Base-by-base conservation (phyloP, 2,113 vertebrate genomes). In the Poeciliopsis prolifica region DNA sequence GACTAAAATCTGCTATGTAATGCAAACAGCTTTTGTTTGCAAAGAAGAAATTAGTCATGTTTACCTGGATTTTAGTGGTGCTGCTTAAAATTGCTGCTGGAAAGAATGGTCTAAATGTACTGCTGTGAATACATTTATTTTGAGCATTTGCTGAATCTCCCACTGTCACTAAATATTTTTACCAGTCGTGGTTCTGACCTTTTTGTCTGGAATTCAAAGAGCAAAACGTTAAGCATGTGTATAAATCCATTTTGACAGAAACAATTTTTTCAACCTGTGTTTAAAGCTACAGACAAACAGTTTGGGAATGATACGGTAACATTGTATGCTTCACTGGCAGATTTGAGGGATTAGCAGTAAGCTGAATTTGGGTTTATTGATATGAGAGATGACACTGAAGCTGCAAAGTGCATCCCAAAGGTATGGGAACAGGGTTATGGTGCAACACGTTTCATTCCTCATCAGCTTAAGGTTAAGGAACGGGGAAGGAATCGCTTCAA, bases 401-500 rank as follows among this genome's bases (percentile, higher is more conserved):
- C 62, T 62, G 35, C n/a, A n/a, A 30, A 11, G 26, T 77, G 37
- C 30, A 48, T 77, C 69, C 77, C 44, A 87, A 29, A 80, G 37
- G 26, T 68, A 70, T 73, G 70, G 65, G 76, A 77, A 74, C 14
- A 61, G 61, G 54, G 73, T 69, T 63, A 8, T 78, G 33, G 44
- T 70, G 61, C 68, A 67, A 65, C 44, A 73, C 1, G 10, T 82
- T 62, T 82, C 48, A 71, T 64, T 78, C 62, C 73, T 65, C 63
- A 58, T 76, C 69, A 44, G 17, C 70, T 10, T 76, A 42, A 77
- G 62, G 75, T 37, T 74, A 33, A 40, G 74, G 68, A 29, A 64
- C 67, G 26, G 31, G 75, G n/a, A 62, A 35, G 35, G 35, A 40
- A 69, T 63, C 3, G 67, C 66, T 51, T 88, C 78, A 74, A 48